phyloP scores from a whole-genome alignment of 2,888 invertebrate species.

The Sarcophaga caerulescens region DNA sequence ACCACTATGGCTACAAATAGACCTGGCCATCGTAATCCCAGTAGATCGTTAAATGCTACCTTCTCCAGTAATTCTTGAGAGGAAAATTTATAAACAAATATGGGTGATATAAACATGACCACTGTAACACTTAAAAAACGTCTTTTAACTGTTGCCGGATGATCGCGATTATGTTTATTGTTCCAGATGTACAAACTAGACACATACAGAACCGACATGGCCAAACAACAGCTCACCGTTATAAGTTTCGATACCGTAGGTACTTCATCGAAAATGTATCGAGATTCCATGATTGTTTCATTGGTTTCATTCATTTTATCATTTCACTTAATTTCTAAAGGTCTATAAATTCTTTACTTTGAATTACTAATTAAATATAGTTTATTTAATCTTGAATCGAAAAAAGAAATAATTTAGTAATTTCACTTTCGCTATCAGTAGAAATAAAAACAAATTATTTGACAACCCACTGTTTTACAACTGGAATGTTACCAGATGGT shows the following conservation, averaged over 20 bases:
- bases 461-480: slow-evolving; percentile 1
- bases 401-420: background rate
- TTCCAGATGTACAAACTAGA: slow-evolving; percentile 95
- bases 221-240: slow-evolving; percentile 88
- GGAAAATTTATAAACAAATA: slow-evolving; percentile 88
- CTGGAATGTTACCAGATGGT: background rate
- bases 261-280: slow-evolving; percentile 51
- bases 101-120: slow-evolving; percentile 90
- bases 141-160: slow-evolving; percentile 92
- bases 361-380: slow-evolving; percentile 38
- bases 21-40: slow-evolving; percentile 90
- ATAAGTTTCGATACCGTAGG: slow-evolving; percentile 81
- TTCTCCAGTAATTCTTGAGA: slow-evolving; percentile 84
- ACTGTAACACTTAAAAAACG: slow-evolving; percentile 92
- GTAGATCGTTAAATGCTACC: slow-evolving; percentile 85
- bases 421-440: slow-evolving; percentile 16
- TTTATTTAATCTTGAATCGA: background rate
- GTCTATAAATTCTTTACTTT: background rate
- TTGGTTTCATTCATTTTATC: slow-evolving; percentile 58
- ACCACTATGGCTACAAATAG: slow-evolving; percentile 87
- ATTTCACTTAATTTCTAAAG: no score
- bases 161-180: slow-evolving; percentile 89
- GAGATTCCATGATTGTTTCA: slow-evolving; percentile 40
- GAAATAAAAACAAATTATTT: slow-evolving; percentile 4
- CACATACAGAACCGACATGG: slow-evolving; percentile 90